Evolutionary conservation across 2,888 invertebrate genomes (phyloP), one percentile per base, ranked within the genome.

Genomic region (Deroplatys truncata): DNA sequence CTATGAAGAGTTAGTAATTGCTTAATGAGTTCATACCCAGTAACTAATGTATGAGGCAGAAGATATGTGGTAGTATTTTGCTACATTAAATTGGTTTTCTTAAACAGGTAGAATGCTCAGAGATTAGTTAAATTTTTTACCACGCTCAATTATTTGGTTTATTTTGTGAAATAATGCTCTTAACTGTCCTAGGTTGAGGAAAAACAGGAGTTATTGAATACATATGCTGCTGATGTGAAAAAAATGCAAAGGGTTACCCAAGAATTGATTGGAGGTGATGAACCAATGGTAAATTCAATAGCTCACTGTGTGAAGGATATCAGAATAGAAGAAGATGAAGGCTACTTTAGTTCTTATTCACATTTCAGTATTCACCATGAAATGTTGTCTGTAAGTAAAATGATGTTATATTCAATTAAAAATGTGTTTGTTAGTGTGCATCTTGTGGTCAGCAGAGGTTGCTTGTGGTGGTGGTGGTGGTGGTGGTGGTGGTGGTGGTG

Each of bases 291-390:
- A 20, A 91, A 92, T 90, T 90, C 91, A 35, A 90, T 91, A 83
- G 92, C 92, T 10, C 92, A 92, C 35, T 93, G 92, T 89, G 93
- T 94, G 7, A 93, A 93, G 28, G 93, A 94, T 91, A 93, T 95
- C 85, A 94, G 95, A 86, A 92, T 95, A 87, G 95, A 95, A 92
- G 95, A 95, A 92, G 98, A 98, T 92, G 96, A 93, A 84, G 92
- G 92, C n/a, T 95, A 95, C 91, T 94, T 95, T 91, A 93, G 92
- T 86, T 94, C 94, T 0, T 95, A 95, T 91, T 91, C 92, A 90
- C 95, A 95, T 92, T 94, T 94, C 91, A 93, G 93, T 89, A 95
- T 95, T 92, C 99, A 99, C 93, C 96, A 98, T 92, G 98, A 98
- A 92, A 99, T 99, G 99, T 94, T 99, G 82, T 97, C 97, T 92